These are phyloP conservation scores for Philopotamus ludificatus DNA, from an alignment of 1,140 invertebrate species.

Conservation along the genomic window DNA sequence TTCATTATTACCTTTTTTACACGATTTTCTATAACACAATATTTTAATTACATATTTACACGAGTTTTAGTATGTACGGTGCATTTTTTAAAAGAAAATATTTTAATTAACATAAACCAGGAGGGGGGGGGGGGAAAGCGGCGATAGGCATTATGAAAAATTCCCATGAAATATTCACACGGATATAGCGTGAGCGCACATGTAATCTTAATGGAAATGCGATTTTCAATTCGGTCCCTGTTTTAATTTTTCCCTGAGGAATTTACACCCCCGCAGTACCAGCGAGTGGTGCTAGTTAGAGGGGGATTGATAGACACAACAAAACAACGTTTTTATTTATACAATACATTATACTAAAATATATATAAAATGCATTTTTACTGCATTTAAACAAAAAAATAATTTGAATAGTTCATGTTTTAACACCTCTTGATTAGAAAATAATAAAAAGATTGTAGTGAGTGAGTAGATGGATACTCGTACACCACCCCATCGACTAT, in stretches of 20 bases:
- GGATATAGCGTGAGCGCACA: slow-evolving; percentile 12
- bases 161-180: slow-evolving; percentile 34
- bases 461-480: no score
- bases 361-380: neutral
- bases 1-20: no score
- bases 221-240: slow-evolving; percentile 28
- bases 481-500: neutral
- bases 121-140: no score
- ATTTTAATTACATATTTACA: no score
- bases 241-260: slow-evolving; percentile 27
- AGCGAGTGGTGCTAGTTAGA: slow-evolving; percentile 7
- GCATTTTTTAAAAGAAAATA: no score
- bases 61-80: no score
- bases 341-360: neutral
- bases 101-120: no score
- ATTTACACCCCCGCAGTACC: slow-evolving; percentile 5
- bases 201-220: slow-evolving; percentile 32
- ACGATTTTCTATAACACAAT: no score
- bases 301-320: slow-evolving; percentile 5
- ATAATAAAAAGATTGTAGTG: neutral
- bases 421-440: no score
- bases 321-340: neutral
- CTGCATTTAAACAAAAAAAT: neutral
- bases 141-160: slow-evolving; percentile 3
- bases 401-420: no score